Conservation (phyloP, 2,888 invertebrate genomes). For the Lepidochrysops patricia region DNA sequence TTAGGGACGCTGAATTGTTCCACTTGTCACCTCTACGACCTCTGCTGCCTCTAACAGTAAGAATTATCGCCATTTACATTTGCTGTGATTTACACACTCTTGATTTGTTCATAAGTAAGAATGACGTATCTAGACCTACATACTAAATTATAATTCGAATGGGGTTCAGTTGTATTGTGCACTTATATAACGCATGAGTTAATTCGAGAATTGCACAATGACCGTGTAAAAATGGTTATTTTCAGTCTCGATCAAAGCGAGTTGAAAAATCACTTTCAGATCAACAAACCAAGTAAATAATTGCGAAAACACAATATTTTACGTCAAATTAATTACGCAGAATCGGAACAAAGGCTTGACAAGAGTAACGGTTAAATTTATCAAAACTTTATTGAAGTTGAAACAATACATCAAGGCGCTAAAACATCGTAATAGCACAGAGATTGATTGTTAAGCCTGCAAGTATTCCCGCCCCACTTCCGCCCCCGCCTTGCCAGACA, state of each 20-base stretch:
- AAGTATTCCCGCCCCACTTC: conserved; percentile 39
- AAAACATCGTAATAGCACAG: conserved; percentile 69
- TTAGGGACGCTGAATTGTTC: conserved; percentile 3
- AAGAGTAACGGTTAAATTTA: conserved; percentile 65
- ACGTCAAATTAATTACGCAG: conserved; percentile 59
- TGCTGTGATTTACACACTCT: neutral
- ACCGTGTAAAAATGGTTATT: too few species aligned
- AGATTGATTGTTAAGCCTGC: conserved; percentile 66
- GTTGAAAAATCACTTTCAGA: neutral
- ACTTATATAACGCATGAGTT: too few species aligned
- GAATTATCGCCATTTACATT: neutral
- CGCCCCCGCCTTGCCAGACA: conserved; percentile 38
- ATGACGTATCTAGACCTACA: too few species aligned
- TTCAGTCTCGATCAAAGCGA: too few species aligned
- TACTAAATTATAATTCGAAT: too few species aligned
- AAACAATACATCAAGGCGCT: conserved; percentile 73
- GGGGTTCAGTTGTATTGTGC: too few species aligned
- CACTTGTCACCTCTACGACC: conserved; percentile 2
- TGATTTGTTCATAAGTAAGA: too few species aligned
- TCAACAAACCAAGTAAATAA: conserved; percentile 42
- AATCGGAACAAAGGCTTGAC: conserved; percentile 57
- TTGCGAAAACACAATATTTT: conserved; percentile 45
- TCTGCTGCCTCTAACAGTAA: neutral
- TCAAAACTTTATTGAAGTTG: conserved; percentile 73
- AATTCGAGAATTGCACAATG: too few species aligned